phyloP scores from a whole-genome alignment of 2,888 invertebrate species.

The Campoletis raptor region DNA sequence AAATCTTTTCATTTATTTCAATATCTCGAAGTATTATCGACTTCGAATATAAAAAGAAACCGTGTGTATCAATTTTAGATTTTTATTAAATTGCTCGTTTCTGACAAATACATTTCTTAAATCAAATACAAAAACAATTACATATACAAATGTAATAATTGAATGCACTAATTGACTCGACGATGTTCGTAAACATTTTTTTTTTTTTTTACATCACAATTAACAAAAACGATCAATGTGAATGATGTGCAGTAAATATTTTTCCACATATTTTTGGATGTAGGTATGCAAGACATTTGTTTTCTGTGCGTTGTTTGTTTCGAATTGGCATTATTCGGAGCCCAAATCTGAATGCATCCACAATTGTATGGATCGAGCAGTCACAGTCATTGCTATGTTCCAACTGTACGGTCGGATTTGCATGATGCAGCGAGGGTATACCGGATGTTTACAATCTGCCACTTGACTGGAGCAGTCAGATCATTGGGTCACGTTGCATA shows the following conservation, averaged over 20 bases:
- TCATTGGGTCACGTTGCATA: slow-evolving; percentile 69
- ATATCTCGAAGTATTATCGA: no score
- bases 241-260: background rate
- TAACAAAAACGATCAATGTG: background rate
- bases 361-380: background rate
- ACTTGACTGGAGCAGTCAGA: slow-evolving; percentile 76
- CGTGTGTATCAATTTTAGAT: no score
- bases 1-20: no score
- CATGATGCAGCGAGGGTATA: slow-evolving; percentile 71
- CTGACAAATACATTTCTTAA: no score
- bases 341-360: background rate
- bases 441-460: slow-evolving; percentile 83
- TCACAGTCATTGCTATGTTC: slow-evolving; percentile 65
- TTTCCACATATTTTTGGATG: background rate
- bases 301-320: background rate
- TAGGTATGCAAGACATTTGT: background rate
- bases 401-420: slow-evolving; percentile 72
- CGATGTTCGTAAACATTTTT: no score
- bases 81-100: no score
- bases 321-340: background rate
- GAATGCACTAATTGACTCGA: background rate
- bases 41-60: no score
- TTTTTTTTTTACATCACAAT: no score
- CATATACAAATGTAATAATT: no score
- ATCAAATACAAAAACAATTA: no score